phyloP scores from a whole-genome alignment of 2,888 invertebrate species.

The Nudaria mundana region DNA sequence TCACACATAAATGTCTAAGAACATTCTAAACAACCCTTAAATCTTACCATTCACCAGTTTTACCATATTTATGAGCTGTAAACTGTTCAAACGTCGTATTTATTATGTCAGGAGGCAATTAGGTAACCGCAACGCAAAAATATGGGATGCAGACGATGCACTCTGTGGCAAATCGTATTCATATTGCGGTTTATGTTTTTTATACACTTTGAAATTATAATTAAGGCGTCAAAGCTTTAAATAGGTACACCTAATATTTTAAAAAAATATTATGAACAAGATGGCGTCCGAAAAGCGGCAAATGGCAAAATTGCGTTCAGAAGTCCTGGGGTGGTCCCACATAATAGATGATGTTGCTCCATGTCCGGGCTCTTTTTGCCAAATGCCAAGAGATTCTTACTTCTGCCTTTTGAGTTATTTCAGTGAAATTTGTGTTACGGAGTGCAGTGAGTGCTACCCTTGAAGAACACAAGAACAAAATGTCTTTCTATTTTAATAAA shows the following conservation, averaged over 20 bases:
- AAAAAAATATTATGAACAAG: conserved; percentile 25
- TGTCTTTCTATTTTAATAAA: too few relatives aligned
- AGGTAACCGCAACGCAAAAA: conserved; percentile 40
- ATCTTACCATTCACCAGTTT: conserved; percentile 31
- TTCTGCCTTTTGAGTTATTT: too few relatives aligned
- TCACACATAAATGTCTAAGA: conserved; percentile 20
- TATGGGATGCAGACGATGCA: conserved; percentile 36
- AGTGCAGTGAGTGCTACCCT: too few relatives aligned
- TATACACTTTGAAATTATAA: conserved; percentile 28
- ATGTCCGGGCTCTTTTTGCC: too few relatives aligned
- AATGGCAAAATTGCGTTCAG: too few relatives aligned
- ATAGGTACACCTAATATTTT: too few relatives aligned
- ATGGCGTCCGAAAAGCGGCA: conserved; percentile 27
- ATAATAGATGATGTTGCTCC: too few relatives aligned
- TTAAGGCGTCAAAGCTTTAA: conserved; percentile 38
- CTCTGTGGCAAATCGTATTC: conserved; percentile 45
- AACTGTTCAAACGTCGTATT: conserved; percentile 57
- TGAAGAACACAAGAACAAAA: too few relatives aligned
- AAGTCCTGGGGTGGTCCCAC: too few relatives aligned
- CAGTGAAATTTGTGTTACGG: too few relatives aligned
- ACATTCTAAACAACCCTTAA: conserved; percentile 29
- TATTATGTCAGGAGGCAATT: conserved; percentile 53
- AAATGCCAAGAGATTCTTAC: too few relatives aligned
- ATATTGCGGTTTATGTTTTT: conserved; percentile 34
- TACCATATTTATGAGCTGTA: conserved; percentile 54